Conservation (phyloP, 2,797 vertebrate genomes). For the Acipenser transmontanus region DNA sequence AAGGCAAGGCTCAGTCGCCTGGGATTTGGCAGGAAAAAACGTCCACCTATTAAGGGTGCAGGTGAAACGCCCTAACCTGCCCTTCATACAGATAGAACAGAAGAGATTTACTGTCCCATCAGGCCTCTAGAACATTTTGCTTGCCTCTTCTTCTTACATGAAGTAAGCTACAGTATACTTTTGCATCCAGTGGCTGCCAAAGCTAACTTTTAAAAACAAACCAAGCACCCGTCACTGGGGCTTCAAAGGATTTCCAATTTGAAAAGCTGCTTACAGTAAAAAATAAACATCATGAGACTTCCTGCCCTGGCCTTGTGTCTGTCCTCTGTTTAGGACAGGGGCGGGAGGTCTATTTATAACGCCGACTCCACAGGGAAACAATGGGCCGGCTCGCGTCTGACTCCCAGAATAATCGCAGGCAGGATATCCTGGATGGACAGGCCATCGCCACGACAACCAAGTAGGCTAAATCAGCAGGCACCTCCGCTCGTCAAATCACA, state of each 20-base stretch:
- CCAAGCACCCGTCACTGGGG: not conserved
- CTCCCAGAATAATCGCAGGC: constrained; percentile 22
- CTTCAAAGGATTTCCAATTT: constrained; percentile 15
- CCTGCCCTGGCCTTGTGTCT: constrained; percentile 42
- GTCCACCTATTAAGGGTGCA: too few species aligned
- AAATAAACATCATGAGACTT: constrained; percentile 38
- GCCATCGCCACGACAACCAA: constrained; percentile 48
- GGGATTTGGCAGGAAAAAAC: too few species aligned
- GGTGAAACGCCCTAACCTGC: too few species aligned
- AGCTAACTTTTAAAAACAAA: not conserved
- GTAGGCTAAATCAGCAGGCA: constrained; percentile 24
- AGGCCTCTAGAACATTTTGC: not conserved
- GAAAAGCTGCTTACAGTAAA: constrained; percentile 49
- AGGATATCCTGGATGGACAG: constrained; percentile 67
- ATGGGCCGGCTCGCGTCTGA: constrained; percentile 39
- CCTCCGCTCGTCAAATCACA: constrained; percentile 15
- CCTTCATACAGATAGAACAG: too few species aligned
- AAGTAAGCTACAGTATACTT: not conserved
- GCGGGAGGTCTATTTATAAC: constrained; percentile 48
- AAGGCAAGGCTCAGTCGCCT: too few species aligned
- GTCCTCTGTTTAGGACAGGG: constrained; percentile 33
- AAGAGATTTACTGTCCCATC: too few species aligned
- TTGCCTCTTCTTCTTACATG: not conserved
- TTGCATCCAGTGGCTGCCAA: not conserved
- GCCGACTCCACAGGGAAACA: constrained; percentile 38